These are phyloP conservation scores for Linyphia triangularis DNA, from an alignment of 2,888 invertebrate genomes.

Conservation along the genomic window DNA sequence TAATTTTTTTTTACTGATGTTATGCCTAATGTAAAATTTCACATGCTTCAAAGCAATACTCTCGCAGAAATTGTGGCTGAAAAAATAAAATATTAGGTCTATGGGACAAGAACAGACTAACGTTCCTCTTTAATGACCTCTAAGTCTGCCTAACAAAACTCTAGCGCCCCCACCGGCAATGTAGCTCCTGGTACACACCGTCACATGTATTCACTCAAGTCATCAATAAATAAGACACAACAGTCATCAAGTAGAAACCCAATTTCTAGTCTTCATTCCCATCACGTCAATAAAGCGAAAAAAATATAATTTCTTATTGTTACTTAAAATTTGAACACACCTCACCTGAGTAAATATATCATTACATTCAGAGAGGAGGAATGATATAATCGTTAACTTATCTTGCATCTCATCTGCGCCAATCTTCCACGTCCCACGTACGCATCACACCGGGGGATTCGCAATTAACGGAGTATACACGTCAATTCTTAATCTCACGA, in stretches of 20 bases:
- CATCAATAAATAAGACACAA: neutral
- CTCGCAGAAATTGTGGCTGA: too few relatives aligned
- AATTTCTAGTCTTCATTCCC: neutral
- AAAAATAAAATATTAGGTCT: too few relatives aligned
- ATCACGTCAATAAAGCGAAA: neutral
- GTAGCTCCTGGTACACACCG: too few relatives aligned
- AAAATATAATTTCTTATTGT: neutral
- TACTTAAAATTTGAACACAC: constrained; percentile 4
- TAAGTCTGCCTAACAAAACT: too few relatives aligned
- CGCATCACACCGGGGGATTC: neutral
- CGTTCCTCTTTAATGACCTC: too few relatives aligned
- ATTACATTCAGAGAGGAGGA: constrained; percentile 14
- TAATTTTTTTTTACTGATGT: too few relatives aligned
- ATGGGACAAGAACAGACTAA: too few relatives aligned
- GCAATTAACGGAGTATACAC: constrained; percentile 17
- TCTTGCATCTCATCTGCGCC: constrained; percentile 1
- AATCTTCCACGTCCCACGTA: neutral
- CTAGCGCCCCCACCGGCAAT: too few relatives aligned
- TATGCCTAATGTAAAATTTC: too few relatives aligned
- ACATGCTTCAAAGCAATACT: too few relatives aligned
- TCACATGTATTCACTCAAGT: too few relatives aligned
- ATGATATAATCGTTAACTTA: constrained; percentile 33
- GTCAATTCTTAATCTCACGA: neutral
- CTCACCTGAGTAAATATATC: constrained; percentile 34
- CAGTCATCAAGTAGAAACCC: neutral